These are phyloP conservation scores for Poeciliopsis infans DNA, from an alignment of 2,797 vertebrate genomes.

Conservation along the genomic window DNA sequence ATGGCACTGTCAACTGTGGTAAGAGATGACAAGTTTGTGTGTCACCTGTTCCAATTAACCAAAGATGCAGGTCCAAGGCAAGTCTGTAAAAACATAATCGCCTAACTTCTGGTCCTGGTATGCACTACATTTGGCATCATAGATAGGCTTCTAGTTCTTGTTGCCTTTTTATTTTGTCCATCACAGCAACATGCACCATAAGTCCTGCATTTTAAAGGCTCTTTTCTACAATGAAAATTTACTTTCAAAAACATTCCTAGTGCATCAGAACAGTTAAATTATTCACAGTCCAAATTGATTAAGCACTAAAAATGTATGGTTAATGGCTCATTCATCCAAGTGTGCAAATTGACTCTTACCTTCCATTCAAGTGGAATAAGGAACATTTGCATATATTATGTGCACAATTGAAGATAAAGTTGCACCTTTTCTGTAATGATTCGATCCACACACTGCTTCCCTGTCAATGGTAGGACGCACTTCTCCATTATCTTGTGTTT, in stretches of 20 bases:
- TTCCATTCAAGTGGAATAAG: constrained; percentile 4
- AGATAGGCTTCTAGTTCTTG: not conserved
- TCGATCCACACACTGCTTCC: constrained; percentile 94
- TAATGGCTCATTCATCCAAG: constrained; percentile 28
- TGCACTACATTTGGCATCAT: not conserved
- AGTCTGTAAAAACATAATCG: not conserved
- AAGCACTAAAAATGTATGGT: constrained; percentile 20
- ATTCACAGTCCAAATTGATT: constrained; percentile 7
- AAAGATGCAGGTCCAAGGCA: not conserved
- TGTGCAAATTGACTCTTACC: constrained; percentile 14
- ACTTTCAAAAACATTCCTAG: not conserved
- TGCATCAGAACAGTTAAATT: not conserved
- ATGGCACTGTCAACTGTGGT: not conserved
- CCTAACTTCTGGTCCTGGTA: not conserved
- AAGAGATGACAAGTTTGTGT: not conserved
- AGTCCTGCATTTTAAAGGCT: not conserved
- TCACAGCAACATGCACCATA: not conserved
- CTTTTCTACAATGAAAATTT: not conserved
- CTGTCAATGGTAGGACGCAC: constrained; percentile 92
- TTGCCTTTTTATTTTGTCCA: not conserved
- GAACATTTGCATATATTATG: constrained; percentile 11
- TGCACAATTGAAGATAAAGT: constrained; percentile 13
- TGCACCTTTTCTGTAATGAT: constrained; percentile 98
- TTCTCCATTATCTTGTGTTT: constrained; percentile 95
- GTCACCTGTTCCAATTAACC: not conserved